These are phyloP conservation scores for Acronicta aceris DNA, from an alignment of 2,888 invertebrate species.

Conservation along the genomic window DNA sequence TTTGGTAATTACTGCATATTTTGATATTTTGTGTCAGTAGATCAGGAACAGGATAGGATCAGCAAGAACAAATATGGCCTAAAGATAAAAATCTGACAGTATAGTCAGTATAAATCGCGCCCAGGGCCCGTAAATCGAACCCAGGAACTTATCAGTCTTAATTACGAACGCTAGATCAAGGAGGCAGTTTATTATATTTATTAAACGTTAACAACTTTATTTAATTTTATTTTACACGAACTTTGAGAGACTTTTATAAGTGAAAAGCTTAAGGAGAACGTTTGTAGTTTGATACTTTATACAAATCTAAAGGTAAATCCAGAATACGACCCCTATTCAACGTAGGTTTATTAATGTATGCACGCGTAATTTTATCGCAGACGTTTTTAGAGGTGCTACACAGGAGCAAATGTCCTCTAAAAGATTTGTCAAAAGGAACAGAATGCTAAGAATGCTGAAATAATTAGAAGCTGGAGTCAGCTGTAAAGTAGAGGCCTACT, in stretches of 20 bases:
- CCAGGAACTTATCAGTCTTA: too few relatives aligned
- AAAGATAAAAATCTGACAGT: too few relatives aligned
- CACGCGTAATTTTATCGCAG: slow-evolving; percentile 44
- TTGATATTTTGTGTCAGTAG: too few relatives aligned
- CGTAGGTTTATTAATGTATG: slow-evolving; percentile 32
- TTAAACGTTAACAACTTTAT: slow-evolving; percentile 2
- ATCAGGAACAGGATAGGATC: too few relatives aligned
- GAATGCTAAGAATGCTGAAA: slow-evolving; percentile 62
- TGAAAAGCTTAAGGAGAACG: slow-evolving; percentile 3
- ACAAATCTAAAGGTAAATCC: slow-evolving; percentile 8
- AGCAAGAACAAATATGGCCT: too few relatives aligned
- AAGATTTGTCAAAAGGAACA: slow-evolving; percentile 61
- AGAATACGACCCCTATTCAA: slow-evolving; percentile 21
- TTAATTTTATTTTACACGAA: slow-evolving; percentile 8
- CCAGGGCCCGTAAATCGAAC: too few relatives aligned
- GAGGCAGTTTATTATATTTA: too few relatives aligned
- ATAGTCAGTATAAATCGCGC: too few relatives aligned
- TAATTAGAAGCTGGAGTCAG: slow-evolving; percentile 64
- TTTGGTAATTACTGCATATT: too few relatives aligned
- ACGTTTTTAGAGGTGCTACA: slow-evolving; percentile 47
- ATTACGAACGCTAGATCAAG: too few relatives aligned
- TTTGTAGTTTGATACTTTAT: slow-evolving; percentile 23
- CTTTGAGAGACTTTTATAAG: slow-evolving; percentile 9
- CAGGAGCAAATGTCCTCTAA: slow-evolving; percentile 50
- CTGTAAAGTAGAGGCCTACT: slow-evolving; percentile 60